Base-by-base conservation (phyloP, 2,888 invertebrate species). In the Ophraella communa region DNA sequence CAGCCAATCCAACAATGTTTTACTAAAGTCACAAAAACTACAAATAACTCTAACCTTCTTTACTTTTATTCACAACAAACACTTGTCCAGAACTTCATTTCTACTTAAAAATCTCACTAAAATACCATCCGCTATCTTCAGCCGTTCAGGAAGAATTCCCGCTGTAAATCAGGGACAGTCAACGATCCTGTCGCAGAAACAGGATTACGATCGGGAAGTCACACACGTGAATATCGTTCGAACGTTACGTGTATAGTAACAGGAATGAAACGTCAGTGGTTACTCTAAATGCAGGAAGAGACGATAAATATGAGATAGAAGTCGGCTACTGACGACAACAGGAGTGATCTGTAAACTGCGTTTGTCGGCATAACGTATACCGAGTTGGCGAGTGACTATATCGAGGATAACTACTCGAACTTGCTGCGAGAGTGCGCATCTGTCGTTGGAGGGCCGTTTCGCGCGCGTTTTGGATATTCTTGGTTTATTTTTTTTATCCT, bases 401-500 rank as follows among this genome's bases (percentile, higher is more conserved):
- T 24, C 24, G 49, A 14, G 27, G 24, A 49, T 49, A 49, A 24
- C 14, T 45, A 24, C 27, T 7, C 27, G 58, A 45, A 52, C 10
- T 27, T 18, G 53, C 63, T 53, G 53, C 64, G 64, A 64, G 64
- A 64, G 64, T 64, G 64, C 64, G 60, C 64, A 35, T 4, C 57
- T 33, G 52, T 63, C 63, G 62, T 27, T 17, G 24, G 23, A 27
- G 21, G n/a, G 49, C 27, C n/a, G 24, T 45, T 49, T 45, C 57
- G 57, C 58, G 57, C 58, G 61, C 30, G 30, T 30, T 51, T 49
- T 27, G 23, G n/a, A 11, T 21, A 23, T 21, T 21, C 47, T 14
- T n/a, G n/a, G 8, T 11, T 47, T n/a, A 23, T 47, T 21, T 21
- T 4, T 35, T 8, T 4, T 27, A n/a, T 14, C 24, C n/a, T 21